Evolutionary conservation across 2,113 vertebrate genomes (phyloP).

Genomic region (Apodemus sylvaticus): DNA sequence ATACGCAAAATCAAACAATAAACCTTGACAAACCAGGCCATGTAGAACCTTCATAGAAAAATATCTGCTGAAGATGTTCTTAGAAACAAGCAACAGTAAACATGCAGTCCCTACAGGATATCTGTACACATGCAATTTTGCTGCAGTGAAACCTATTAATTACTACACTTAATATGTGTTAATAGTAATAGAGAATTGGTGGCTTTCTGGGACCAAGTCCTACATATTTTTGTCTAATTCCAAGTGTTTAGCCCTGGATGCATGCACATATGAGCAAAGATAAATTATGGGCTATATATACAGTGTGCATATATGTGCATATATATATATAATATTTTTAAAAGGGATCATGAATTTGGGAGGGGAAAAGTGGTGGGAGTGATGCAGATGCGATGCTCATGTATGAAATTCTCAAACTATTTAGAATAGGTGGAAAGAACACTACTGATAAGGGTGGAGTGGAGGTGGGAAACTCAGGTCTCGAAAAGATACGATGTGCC

Average conservation of each 20-base stretch:
- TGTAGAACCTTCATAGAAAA: not conserved
- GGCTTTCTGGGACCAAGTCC: not conserved
- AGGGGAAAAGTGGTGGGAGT: not conserved
- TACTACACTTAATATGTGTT: not conserved
- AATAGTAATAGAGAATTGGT: not conserved
- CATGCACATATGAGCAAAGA: not conserved
- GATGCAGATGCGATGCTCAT: not conserved
- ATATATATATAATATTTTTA: not conserved
- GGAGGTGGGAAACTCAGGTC: not conserved
- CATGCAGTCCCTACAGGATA: not conserved
- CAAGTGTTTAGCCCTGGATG: not conserved
- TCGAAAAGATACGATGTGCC: not conserved
- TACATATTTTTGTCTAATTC: not conserved
- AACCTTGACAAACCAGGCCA: slow-evolving; percentile 2
- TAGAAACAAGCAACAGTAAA: not conserved
- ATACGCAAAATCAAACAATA: slow-evolving; percentile 38
- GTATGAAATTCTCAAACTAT: not conserved
- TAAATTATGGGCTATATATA: not conserved
- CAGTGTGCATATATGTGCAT: not conserved
- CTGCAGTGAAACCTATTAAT: not conserved
- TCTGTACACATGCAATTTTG: not conserved
- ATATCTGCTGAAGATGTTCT: not conserved
- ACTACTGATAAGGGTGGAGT: no score
- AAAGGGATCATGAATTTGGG: not conserved
- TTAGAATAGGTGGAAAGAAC: not conserved